phyloP scores from a whole-genome alignment of 2,888 invertebrate genomes.

The Serrognathus titanus region DNA sequence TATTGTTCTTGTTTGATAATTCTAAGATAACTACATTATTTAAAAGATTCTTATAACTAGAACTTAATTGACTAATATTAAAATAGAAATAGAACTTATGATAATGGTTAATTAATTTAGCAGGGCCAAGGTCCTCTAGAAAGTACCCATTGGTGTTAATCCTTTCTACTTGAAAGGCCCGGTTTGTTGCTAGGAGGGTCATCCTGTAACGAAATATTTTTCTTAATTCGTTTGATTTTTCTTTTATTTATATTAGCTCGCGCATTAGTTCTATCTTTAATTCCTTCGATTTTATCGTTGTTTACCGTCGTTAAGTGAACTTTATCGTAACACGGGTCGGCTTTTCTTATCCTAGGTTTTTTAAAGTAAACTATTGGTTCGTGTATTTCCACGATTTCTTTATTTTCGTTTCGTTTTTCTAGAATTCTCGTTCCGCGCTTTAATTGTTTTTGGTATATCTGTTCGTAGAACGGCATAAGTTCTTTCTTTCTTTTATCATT shows the following conservation, averaged over 20 bases:
- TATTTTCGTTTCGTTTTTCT: slow-evolving; percentile 11
- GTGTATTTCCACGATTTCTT: slow-evolving; percentile 5
- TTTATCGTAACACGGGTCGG: slow-evolving; percentile 9
- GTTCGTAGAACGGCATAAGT: slow-evolving; percentile 11
- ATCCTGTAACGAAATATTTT: slow-evolving; percentile 22
- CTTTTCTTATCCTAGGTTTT: not conserved
- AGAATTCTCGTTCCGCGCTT: slow-evolving; percentile 4
- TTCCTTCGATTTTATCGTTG: slow-evolving; percentile 7
- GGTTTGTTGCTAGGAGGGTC: slow-evolving; percentile 12
- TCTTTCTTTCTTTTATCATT: slow-evolving; percentile 11
- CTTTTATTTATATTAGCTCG: slow-evolving; percentile 17
- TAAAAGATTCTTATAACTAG: slow-evolving; percentile 18
- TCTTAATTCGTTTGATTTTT: slow-evolving; percentile 21
- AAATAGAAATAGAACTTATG: slow-evolving; percentile 28
- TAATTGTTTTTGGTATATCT: slow-evolving; percentile 12
- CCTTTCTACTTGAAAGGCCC: slow-evolving; percentile 21
- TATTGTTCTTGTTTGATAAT: not conserved
- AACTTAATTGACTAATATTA: slow-evolving; percentile 21
- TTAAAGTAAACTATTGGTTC: not conserved
- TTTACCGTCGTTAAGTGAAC: slow-evolving; percentile 1
- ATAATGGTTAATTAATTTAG: slow-evolving; percentile 21
- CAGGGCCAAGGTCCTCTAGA: slow-evolving; percentile 18
- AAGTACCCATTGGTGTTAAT: slow-evolving; percentile 21
- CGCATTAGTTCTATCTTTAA: slow-evolving; percentile 14
- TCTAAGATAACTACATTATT: slow-evolving; percentile 19